Evolutionary conservation across 2,888 invertebrate species (phyloP).

Genomic region (Scaptomyza flava): DNA sequence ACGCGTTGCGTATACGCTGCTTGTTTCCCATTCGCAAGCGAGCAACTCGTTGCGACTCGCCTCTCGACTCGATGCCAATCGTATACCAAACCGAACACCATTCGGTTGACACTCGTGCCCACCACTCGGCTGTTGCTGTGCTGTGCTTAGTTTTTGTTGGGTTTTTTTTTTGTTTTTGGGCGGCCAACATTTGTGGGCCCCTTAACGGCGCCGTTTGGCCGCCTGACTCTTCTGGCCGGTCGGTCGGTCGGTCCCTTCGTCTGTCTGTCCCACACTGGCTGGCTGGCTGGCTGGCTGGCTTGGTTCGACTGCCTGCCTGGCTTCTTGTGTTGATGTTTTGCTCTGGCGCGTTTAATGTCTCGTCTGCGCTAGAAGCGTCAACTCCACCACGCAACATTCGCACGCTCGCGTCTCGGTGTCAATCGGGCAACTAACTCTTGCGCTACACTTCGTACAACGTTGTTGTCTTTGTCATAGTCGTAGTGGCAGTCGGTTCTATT

Average conservation of each 20-base stretch:
- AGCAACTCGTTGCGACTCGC: constrained; percentile 50
- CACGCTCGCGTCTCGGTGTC: constrained; percentile 54
- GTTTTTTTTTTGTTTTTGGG: not conserved
- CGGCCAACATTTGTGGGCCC: not conserved
- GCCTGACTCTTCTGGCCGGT: constrained; percentile 16
- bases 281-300: not conserved
- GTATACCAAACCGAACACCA: constrained; percentile 15
- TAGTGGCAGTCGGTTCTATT: constrained; percentile 1
- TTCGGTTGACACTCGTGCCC: constrained; percentile 5
- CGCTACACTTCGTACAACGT: constrained; percentile 5
- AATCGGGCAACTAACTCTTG: constrained; percentile 44
- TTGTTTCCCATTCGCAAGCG: constrained; percentile 34
- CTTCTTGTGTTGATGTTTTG: constrained; percentile 75
- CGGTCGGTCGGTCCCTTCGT: constrained; percentile 20
- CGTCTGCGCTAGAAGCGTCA: constrained; percentile 76
- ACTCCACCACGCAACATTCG: constrained; percentile 67
- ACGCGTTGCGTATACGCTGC: not conserved
- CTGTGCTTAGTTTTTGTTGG: not conserved
- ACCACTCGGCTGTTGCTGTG: not conserved
- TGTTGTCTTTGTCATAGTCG: constrained; percentile 8
- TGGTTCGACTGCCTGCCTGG: constrained; percentile 20
- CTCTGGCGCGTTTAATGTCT: constrained; percentile 75
- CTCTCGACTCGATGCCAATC: constrained; percentile 50
- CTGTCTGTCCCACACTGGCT: constrained; percentile 20
- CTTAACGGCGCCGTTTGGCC: constrained; percentile 11